Percentiles rank a stretch among this genome's conserved stretches.
These are phyloP conservation scores for Alexandromys fortis DNA, from an alignment of 2,113 vertebrate species.

Conservation along the genomic window DNA sequence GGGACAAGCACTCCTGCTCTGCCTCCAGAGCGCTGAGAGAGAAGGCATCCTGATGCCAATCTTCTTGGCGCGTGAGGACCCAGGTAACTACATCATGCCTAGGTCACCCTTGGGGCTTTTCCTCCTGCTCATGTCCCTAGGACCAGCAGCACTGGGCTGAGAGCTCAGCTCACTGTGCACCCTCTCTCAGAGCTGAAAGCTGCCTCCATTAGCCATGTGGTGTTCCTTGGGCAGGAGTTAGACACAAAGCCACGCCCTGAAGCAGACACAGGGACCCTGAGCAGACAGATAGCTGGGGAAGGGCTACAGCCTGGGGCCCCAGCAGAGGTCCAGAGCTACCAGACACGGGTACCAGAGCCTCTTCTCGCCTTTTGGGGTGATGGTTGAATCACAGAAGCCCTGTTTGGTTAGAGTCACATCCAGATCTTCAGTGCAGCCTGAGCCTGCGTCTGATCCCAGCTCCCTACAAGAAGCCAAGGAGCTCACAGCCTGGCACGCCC, in stretches of 20 bases:
- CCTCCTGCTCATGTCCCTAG: not conserved
- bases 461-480: not conserved
- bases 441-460: not conserved
- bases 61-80: not conserved
- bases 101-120: fast-evolving
- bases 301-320: not conserved
- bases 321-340: not conserved
- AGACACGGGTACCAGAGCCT: not conserved
- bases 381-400: not conserved
- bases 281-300: not conserved
- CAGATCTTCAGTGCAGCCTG: fast-evolving
- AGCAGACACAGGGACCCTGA: not conserved
- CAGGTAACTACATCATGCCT: not conserved
- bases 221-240: not conserved
- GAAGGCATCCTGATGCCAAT: not conserved
- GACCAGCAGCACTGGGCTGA: not conserved
- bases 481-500: too few relatives aligned
- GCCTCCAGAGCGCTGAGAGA: not conserved
- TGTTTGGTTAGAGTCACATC: fast-evolving
- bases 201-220: slow-evolving; percentile 1
- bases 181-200: not conserved
- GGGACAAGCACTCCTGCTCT: too few relatives aligned
- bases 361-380: not conserved
- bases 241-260: slow-evolving; percentile 38
- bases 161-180: not conserved